Conservation (phyloP, 2,888 invertebrate genomes). For the Drosophila stalkeri region DNA sequence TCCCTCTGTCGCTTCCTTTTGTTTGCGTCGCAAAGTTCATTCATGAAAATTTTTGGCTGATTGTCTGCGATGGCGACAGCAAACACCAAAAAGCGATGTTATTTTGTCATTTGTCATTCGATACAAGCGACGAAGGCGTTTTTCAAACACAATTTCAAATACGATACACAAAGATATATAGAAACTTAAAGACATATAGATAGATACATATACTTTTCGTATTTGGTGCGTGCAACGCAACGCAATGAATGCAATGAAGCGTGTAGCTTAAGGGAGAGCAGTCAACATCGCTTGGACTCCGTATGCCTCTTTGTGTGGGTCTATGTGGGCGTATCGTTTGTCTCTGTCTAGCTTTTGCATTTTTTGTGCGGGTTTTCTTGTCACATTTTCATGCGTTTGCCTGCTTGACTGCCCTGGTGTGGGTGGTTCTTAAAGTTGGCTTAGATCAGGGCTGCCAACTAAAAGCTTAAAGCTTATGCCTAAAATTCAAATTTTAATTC, state of each 20-base stretch:
- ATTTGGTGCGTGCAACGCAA: conserved; percentile 77
- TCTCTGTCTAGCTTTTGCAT: conserved; percentile 21
- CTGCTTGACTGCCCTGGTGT: conserved; percentile 41
- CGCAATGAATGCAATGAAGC: conserved; percentile 72
- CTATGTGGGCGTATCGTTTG: conserved; percentile 55
- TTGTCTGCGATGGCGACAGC: conserved; percentile 38
- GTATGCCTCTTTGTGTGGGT: conserved; percentile 7
- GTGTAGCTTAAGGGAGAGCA: conserved; percentile 35
- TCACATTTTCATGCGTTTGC: conserved; percentile 47
- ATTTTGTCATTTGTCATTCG: conserved; percentile 75
- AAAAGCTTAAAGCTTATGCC: neutral
- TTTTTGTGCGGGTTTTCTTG: conserved; percentile 55
- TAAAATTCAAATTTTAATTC: neutral
- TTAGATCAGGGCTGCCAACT: conserved; percentile 32
- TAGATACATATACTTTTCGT: conserved; percentile 60
- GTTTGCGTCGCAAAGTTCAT: conserved; percentile 49
- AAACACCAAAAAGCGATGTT: conserved; percentile 23
- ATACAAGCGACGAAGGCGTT: conserved; percentile 74
- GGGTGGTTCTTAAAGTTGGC: conserved; percentile 41
- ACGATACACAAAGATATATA: conserved; percentile 55
- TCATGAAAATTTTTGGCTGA: conserved; percentile 58
- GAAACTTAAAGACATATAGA: conserved; percentile 6
- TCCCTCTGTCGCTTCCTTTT: conserved; percentile 37
- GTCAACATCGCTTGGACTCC: conserved; percentile 16
- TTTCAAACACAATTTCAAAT: conserved; percentile 68